Evolutionary conservation across 2,113 vertebrate genomes (phyloP).

Genomic region (Trichechus manatus): DNA sequence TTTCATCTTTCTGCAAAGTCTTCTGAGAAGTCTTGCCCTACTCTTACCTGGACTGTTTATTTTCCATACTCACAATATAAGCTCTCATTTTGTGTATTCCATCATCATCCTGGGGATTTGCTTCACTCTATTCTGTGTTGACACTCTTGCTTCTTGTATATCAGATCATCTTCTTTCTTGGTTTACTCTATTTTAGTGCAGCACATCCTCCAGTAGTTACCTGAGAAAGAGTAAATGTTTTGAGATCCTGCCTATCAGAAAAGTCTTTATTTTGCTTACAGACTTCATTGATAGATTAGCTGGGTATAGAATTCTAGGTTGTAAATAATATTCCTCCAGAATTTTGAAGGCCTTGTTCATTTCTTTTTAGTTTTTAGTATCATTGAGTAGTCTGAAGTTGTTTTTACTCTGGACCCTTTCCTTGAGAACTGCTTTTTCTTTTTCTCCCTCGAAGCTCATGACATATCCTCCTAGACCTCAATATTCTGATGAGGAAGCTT

Average conservation of each 20-base stretch:
- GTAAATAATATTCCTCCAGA: neutral
- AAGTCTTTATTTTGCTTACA: neutral
- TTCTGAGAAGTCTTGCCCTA: neutral
- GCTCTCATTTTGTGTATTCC: neutral
- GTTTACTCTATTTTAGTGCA: neutral
- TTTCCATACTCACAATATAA: neutral
- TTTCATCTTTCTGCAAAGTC: neutral
- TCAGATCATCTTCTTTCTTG: neutral
- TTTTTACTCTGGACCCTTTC: neutral
- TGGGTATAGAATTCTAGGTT: neutral
- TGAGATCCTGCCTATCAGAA: neutral
- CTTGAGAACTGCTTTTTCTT: neutral
- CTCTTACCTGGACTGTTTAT: neutral
- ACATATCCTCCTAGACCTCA: neutral
- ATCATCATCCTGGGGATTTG: neutral
- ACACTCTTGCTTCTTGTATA: neutral
- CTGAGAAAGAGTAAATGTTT: neutral
- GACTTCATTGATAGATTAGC: neutral
- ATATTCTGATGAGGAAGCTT: neutral
- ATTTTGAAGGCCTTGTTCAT: neutral
- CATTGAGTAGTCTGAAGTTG: neutral
- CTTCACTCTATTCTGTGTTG: neutral
- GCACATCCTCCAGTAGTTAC: neutral
- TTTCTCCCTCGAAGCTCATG: neutral
- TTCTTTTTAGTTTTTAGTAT: slow-evolving; percentile 11